phyloP scores from a whole-genome alignment of 2,113 vertebrate species.

The Saguinus imperator region DNA sequence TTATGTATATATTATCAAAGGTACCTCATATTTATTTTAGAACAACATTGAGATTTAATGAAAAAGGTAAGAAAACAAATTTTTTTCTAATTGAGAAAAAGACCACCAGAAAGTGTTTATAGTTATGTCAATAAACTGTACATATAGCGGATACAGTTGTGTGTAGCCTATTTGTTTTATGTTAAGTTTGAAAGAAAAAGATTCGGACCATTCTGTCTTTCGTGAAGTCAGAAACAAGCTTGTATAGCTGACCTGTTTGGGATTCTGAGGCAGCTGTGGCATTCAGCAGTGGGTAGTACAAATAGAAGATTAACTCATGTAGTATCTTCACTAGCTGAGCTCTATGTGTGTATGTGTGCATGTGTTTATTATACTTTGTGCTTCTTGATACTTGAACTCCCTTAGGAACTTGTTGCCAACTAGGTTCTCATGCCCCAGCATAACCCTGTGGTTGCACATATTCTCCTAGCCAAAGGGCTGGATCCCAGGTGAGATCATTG shows the following conservation, averaged over 20 bases:
- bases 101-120: not conserved
- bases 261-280: not conserved
- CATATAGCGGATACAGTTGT: not conserved
- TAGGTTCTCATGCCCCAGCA: not conserved
- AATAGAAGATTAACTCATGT: not conserved
- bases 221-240: not conserved
- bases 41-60: not conserved
- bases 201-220: not conserved
- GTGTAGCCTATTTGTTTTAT: not conserved
- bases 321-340: not conserved
- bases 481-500: not conserved
- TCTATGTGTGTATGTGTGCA: not conserved
- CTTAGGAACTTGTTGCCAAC: not conserved
- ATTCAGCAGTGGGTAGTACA: not conserved
- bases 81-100: not conserved
- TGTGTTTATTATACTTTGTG: not conserved
- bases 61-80: not conserved
- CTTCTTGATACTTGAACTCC: not conserved
- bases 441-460: not conserved
- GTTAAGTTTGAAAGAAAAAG: not conserved
- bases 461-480: not conserved
- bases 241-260: not conserved
- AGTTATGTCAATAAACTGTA: not conserved
- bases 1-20: not conserved
- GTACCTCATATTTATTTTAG: not conserved